Percentiles rank a stretch among this genome's conserved stretches.
phyloP scores from a whole-genome alignment of 2,797 vertebrate species.

The Malurus splendens region DNA sequence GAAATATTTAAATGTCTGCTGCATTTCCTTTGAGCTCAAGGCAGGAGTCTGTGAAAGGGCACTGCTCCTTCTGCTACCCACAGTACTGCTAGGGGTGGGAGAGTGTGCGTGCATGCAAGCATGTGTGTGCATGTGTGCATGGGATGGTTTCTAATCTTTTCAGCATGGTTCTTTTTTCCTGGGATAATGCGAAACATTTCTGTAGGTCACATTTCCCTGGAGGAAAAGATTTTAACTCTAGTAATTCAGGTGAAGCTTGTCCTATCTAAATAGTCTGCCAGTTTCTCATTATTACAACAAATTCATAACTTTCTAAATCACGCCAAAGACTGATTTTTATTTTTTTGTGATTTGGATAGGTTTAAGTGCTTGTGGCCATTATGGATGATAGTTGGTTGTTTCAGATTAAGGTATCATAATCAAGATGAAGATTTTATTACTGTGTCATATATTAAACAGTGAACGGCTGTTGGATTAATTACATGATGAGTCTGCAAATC shows the following conservation, averaged over 20 bases:
- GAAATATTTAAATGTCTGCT: constrained; percentile 73
- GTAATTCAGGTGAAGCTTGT: neutral
- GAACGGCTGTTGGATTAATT: neutral
- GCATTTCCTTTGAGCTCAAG: constrained; percentile 66
- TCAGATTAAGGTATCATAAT: neutral
- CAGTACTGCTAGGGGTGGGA: neutral
- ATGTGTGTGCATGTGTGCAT: neutral
- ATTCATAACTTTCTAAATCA: neutral
- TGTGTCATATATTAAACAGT: neutral
- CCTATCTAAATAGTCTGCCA: neutral
- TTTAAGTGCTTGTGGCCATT: neutral
- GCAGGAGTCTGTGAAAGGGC: constrained; percentile 47
- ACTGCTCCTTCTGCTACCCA: constrained; percentile 24
- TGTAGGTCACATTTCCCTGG: neutral
- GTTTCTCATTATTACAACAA: neutral
- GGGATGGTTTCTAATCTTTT: constrained; percentile 27
- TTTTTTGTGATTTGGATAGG: neutral
- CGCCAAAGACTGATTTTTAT: neutral
- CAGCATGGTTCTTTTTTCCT: constrained; percentile 8
- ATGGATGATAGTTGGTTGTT: neutral
- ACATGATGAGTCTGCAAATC: neutral
- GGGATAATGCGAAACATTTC: neutral
- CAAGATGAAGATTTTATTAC: neutral
- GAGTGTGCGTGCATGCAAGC: neutral
- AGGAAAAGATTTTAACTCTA: neutral